Evolutionary conservation across 2,888 invertebrate species (phyloP), one percentile per base, ranked within the genome.

Genomic region (Nematopogon swammerdamellus): DNA sequence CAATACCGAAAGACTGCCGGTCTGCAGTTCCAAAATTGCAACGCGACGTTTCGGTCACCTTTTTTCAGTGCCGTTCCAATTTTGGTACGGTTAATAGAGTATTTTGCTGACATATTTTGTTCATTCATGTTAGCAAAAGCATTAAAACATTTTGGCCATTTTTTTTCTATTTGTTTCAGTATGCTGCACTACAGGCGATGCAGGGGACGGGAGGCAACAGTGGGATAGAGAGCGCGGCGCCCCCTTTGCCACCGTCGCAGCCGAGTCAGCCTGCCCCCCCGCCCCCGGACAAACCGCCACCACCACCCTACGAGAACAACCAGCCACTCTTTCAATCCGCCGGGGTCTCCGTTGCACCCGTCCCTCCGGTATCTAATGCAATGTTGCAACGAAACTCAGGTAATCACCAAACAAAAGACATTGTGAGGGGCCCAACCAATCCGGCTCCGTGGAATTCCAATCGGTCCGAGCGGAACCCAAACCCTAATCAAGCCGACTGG

Each of bases 231-330:
- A n/a, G n/a, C n/a, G 62, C 59, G 6, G 58, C 66, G 55, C 72
- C 54, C 54, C 56, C 56, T n/a, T 62, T 67, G 17, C 58, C 63
- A 10, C 63, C 63, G 10, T 55, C 60, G 18, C 55, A 58, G 16
- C 55, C 29, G 59, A 62, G 50, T 3, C 57, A 63, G 50, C 55
- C 65, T 52, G 51, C 65, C 50, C 51, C 70, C 20, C 65, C 77
- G 50, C 62, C 72, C 52, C 55, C 66, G 30, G 58, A 61, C 52
- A 57, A 64, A 19, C 63, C 72, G 54, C 66, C 77, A 42, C 58
- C 70, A 30, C 64, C 73, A 49, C 65, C 75, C 2, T 71, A 74
- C 53, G 76, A 80, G 54, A 76, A 74, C 56, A 69, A 77, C 55
- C 72, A 72, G 55, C 75, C 74, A 0, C 63, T 73, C 3, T 75